Evolutionary conservation across 1,140 invertebrate species (phyloP), one percentile per base, ranked within the genome.

Genomic region (Nixonia krombeini): DNA sequence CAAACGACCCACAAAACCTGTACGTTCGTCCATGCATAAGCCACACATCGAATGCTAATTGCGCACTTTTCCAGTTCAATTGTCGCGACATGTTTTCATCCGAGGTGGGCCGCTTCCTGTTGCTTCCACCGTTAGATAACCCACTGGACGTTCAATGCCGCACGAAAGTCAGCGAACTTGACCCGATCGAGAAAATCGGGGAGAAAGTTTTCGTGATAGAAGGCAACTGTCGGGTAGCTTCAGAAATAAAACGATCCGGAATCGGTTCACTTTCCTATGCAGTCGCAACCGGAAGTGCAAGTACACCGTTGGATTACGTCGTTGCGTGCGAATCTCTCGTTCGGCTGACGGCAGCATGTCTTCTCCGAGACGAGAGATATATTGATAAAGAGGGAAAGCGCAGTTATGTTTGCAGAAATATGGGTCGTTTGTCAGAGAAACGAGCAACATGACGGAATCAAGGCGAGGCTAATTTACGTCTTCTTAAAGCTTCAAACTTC

Each of bases 231-330:
- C 37, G n/a, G n/a, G n/a, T n/a, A 44, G 61, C 45, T 69, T 47
- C 68, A 66, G 68, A 74, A 80, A 74, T 68, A 52, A 63, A 41
- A 35, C 15, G 44, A 2, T 52, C 29, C 25, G 28, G 35, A 51
- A 67, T 75, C 53, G 64, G 65, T 70, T 79, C 72, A 77, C 78
- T 80, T 80, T 77, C 77, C 37, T 78, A 42, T 23, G 40, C 41
- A 31, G 9, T 4, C 44, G 4, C 25, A 4, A 10, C 42, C 38
- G 58, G 58, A 62, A 63, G 44, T 50, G 28, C 25, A 12, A 25
- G 50, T 38, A 23, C 21, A 3, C 21, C 6, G 21, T 6, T 21
- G 6, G 21, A 21, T 21, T 21, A 21, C 21, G 21, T 21, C 6
- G 21, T 3, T 21, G 21, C 21, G n/a, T n/a, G n/a, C n/a, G n/a